Base-by-base conservation (phyloP, 2,113 vertebrate species). In the Rhadina sibilatrix region DNA sequence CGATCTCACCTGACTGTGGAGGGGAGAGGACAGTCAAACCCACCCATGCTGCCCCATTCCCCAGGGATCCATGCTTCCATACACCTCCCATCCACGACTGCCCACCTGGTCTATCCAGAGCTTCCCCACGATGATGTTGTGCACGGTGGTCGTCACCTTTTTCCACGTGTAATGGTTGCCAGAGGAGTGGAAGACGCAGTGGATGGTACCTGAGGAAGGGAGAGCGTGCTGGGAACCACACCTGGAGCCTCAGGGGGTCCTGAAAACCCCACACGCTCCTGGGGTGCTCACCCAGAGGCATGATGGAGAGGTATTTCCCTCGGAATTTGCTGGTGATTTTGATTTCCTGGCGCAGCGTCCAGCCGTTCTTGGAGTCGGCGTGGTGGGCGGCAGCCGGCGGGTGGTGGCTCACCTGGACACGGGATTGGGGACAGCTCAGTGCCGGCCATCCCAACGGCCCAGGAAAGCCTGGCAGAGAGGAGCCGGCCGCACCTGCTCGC, bases 111-210 rank as follows among this genome's bases (percentile, higher is more conserved):
- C 99, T 77, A 99, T 99, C 99, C 99, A 99, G 69, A 99, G 90
- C 94, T 99, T 99, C 80, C 99, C 99, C 93, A 99, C 99, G 1
- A 99, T 99, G 92, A 99, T 99, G 97, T 99, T 99, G 97, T 99
- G 99, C 44, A 99, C 98, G 3, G 99, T 99, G 37, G 99, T 99
- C 5, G 99, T 99, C 71, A 99, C 99, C 81, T 99, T 99, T 81
- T 99, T 99, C 99, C 99, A 99, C 9, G 98, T 98, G 96, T 99
- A 99, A 93, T 99, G 99, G 97, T 99, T 98, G 94, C 98, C 98
- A 1, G 98, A 99, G 23, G 99, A 98, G 23, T 98, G 98, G 98
- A 99, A 99, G 81, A 99, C 92, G 96, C 99, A 99, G 96, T 99
- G 99, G 97, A 99, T 99, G 79, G 98, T 98, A 68, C 99, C 99